Base-by-base conservation (phyloP, 2,113 vertebrate species). In the Nymphicus hollandicus region DNA sequence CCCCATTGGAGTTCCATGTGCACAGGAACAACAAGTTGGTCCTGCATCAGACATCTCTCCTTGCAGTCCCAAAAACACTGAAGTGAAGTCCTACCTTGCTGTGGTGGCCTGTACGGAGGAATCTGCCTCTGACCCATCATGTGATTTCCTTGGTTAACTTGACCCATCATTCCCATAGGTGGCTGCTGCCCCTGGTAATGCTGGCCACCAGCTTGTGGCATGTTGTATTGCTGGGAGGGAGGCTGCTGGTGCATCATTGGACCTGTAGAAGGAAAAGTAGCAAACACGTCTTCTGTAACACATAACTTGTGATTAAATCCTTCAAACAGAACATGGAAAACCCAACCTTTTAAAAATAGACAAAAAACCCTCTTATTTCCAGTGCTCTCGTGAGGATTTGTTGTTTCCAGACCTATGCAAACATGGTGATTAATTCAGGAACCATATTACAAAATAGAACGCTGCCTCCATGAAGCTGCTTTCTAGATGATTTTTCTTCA, bases 211-310 rank as follows among this genome's bases (percentile, higher is more conserved):
- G 99, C 99, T 78, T 99, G 99, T n/a, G 99, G 98, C 98, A 99
- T 99, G 96, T 97, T 99, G 96, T 99, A 99, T 86, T 99, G 99
- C 93, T 99, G 99, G 46, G 99, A 97, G 46, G 99, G 99, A 95
- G 99, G 98, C 93, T 99, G 99, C 97, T 99, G 99, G 96, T 99
- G 99, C 98, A 99, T 99, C 98, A 99, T 99, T 85, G 99, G 99
- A 93, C 99, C 99, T 99, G 96, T 24, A 73, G 65, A 80, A 68
- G 25, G 6, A 71, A 16, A 65, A 88, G 29, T 1, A 86, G 25
- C 22, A 65, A 66, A 27, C 22, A 33, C 5, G 9, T 35, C 33
- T 60, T 55, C 68, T 4, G 1, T n/a, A 71, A 81, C 3, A 63
- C 15, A 13, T 2, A 0, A 81, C 10, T 35, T 52, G 28, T 7